Evolutionary conservation across 2,797 vertebrate species (phyloP).

Genomic region (Phalanger gymnotis): DNA sequence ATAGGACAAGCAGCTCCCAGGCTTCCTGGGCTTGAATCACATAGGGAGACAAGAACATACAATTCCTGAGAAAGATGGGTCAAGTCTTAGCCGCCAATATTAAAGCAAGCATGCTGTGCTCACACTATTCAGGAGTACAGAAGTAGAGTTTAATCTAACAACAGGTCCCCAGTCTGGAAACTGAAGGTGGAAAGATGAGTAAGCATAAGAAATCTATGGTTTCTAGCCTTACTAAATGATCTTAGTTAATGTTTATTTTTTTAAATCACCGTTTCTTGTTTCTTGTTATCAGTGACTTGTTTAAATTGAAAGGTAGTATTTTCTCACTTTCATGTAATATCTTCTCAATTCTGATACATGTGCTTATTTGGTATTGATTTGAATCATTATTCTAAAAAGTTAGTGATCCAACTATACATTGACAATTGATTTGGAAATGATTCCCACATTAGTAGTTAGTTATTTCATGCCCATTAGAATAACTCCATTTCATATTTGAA

Average conservation of each 20-base stretch:
- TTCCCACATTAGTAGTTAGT: neutral
- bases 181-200: neutral
- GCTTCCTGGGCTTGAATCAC: too few relatives aligned
- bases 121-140: too few relatives aligned
- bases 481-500: neutral
- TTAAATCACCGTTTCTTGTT: neutral
- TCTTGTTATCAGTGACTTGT: neutral
- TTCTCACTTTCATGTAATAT: neutral
- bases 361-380: neutral
- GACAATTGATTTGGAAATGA: neutral
- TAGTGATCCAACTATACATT: neutral
- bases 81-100: too few relatives aligned
- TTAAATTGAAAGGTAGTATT: neutral
- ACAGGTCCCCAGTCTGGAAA: neutral
- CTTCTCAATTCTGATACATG: neutral
- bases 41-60: too few relatives aligned
- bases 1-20: too few relatives aligned
- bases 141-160: too few relatives aligned
- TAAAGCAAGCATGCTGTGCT: too few relatives aligned
- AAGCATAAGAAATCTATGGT: neutral
- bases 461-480: neutral
- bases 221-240: neutral
- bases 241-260: neutral
- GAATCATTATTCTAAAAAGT: neutral
- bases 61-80: too few relatives aligned